phyloP scores from a whole-genome alignment of 2,888 invertebrate genomes.

The Dyspetes luteomarginatus region DNA sequence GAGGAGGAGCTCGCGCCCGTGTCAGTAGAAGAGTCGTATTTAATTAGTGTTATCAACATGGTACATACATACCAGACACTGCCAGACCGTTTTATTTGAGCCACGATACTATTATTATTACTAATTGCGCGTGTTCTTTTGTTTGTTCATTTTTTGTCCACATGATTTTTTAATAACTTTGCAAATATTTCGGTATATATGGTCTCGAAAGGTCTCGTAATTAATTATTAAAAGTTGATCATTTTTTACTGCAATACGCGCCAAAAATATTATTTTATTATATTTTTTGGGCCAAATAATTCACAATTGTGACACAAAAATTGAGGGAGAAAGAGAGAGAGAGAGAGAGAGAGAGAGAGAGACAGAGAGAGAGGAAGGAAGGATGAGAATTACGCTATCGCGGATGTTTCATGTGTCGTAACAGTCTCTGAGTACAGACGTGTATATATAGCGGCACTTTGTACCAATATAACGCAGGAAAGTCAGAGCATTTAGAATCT shows the following conservation, averaged over 20 bases:
- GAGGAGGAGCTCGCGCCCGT: conserved; percentile 67
- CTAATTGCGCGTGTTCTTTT: conserved; percentile 57
- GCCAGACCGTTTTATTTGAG: conserved; percentile 48
- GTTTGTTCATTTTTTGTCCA: neutral
- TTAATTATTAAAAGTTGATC: no score
- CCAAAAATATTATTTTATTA: neutral
- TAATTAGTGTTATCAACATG: conserved; percentile 81
- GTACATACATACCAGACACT: conserved; percentile 68
- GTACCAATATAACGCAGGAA: conserved; percentile 71
- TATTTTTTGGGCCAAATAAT: neutral
- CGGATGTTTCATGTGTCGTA: conserved; percentile 66
- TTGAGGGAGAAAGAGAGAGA: neutral
- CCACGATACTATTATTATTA: conserved; percentile 59
- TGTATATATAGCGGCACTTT: conserved; percentile 72
- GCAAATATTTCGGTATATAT: neutral
- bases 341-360: neutral
- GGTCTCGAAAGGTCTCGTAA: no score
- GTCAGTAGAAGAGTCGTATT: conserved; percentile 80
- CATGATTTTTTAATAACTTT: neutral
- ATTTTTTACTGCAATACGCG: neutral
- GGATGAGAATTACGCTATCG: conserved; percentile 69
- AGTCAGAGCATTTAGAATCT: conserved; percentile 69
- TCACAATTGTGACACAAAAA: no score
- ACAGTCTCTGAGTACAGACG: conserved; percentile 73
- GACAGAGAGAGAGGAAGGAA: neutral